Conservation (phyloP, 2,888 invertebrate species). For the Eupithecia pulchellata region DNA sequence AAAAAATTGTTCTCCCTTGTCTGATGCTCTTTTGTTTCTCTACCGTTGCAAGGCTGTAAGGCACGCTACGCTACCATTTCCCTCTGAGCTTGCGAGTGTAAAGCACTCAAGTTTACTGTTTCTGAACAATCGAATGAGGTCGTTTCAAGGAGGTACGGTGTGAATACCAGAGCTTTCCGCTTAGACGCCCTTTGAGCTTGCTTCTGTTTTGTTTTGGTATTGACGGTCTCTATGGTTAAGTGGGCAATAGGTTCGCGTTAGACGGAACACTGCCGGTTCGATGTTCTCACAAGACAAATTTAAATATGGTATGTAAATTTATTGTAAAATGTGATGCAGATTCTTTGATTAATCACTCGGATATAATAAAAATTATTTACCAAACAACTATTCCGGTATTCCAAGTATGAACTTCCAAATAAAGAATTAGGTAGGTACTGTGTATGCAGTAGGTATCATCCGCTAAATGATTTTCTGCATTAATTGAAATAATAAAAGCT, state of each 20-base stretch:
- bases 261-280: not conserved
- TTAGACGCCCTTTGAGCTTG: not conserved
- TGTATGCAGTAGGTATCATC: no score
- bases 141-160: not conserved
- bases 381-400: no score
- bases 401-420: no score
- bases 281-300: not conserved
- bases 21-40: not conserved
- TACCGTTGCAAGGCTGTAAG: not conserved
- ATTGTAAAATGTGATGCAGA: not conserved
- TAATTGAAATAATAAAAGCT: no score
- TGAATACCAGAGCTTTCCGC: not conserved
- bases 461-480: no score
- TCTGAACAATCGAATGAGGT: constrained; percentile 34
- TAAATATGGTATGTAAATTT: not conserved
- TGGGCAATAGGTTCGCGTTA: not conserved
- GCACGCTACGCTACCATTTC: not conserved
- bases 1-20: not conserved
- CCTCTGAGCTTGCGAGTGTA: constrained; percentile 7
- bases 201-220: not conserved
- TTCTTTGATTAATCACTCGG: not conserved
- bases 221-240: not conserved
- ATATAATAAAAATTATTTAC: no score
- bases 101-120: constrained; percentile 29
- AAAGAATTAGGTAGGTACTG: no score